Evolutionary conservation across 2,113 vertebrate species (phyloP), one percentile per base, ranked within the genome.

Genomic region (Mustela lutreola): DNA sequence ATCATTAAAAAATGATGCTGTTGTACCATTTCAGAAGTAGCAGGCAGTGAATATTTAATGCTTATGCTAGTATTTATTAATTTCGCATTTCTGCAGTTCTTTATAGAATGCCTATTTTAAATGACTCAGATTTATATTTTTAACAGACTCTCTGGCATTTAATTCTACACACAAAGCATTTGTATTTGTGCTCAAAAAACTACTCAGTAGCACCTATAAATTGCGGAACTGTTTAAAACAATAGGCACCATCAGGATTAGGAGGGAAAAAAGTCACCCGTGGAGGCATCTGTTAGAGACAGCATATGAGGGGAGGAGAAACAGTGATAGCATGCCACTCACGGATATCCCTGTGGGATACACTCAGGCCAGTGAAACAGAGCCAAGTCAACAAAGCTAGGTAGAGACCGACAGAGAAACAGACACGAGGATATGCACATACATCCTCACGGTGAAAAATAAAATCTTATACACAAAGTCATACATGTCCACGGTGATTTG

Each of bases 1-100:
- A 11, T 97, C 97, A 93, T 97, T 98, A 98, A 98, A 97, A 97
- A 97, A 97, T 96, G 93, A 98, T 11, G 87, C 96, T 96, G 94
- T 67, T 95, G 87, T 92, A 91, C 95, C 75, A 65, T 60, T 88
- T 87, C 96, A 90, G 96, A 97, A 97, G 96, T 0, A 79, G 97
- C 96, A 86, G 75, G 96, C 95, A 94, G 96, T 7, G 96, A 97
- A 93, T 11, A 80, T 0, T 93, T 97, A 97, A 95, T 50, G 95
- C 2, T 86, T 67, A 93, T 10, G 79, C 75, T 36, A 97, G 94
- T 10, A 87, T 95, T 97, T 95, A 97, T 93, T 91, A 94, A 97
- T 91, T 80, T 97, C 53, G 1, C 63, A 76, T 92, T 83, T 96
- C 94, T 2, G 26, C 67, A 11, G 45, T 3, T 65, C 89, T 56